Evolutionary conservation across 2,113 vertebrate species (phyloP).

Genomic region (Piprites chloris): DNA sequence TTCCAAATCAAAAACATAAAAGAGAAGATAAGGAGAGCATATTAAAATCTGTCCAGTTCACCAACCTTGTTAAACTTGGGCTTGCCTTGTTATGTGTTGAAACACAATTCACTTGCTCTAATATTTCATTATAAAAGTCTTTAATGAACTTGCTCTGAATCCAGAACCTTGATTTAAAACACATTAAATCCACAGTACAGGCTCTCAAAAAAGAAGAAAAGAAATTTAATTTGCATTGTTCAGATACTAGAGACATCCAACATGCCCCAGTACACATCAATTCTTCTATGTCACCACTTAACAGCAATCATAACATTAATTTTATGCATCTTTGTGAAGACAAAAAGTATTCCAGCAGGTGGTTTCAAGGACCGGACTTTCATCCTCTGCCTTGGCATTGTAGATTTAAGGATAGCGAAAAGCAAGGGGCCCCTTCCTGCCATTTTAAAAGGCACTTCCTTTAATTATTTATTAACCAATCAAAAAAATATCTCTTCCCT

Average conservation of each 20-base stretch:
- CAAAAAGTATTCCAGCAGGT: not conserved
- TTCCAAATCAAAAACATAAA: not conserved
- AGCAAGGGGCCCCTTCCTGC: not conserved
- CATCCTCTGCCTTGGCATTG: not conserved
- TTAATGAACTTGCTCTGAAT: not conserved
- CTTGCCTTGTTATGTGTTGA: not conserved
- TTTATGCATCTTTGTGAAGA: not conserved
- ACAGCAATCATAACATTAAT: not conserved
- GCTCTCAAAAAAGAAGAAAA: not conserved
- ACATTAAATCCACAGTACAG: not conserved
- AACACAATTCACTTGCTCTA: not conserved
- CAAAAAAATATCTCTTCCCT: not conserved
- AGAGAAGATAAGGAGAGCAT: not conserved
- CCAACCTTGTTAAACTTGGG: not conserved
- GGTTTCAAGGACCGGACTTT: not conserved
- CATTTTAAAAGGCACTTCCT: not conserved
- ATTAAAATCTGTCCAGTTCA: not conserved
- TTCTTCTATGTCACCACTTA: not conserved
- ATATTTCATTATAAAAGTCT: not conserved
- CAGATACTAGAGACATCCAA: not conserved
- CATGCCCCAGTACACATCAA: not conserved
- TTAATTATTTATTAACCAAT: not conserved
- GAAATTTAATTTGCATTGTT: not conserved
- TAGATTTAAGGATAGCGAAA: not conserved
- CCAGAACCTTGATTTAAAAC: not conserved